Base-by-base conservation (phyloP, 2,797 vertebrate species). In the Chloroceryle amazona region DNA sequence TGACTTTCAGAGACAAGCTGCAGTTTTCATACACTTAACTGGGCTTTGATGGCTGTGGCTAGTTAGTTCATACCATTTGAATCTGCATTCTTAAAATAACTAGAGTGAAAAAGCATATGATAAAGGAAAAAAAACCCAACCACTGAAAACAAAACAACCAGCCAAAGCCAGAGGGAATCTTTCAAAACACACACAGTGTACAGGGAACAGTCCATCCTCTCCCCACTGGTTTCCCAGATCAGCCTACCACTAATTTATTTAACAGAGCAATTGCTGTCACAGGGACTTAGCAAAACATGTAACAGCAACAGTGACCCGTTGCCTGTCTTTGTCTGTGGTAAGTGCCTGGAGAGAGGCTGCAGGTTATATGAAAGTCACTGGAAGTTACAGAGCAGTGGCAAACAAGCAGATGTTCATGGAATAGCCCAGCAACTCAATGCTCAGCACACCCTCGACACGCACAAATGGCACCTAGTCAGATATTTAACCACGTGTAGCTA, bases 281-380 rank as follows among this genome's bases (percentile, higher is more conserved):
- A 55, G 29, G 55, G n/a, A 67, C 51, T 63, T n/a, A 25, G 66
- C 16, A 29, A 61, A 52, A 26, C 47, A 16, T 3, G 9, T 14
- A 68, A n/a, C 25, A 62, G 55, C 31, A 31, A 3, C 39, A 21
- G 68, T 28, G 29, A n/a, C 33, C 39, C 25, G 29, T 5, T 70
- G 46, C 29, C 61, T 10, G 37, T 17, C 55, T 16, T 6, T 23
- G 39, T 6, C 67, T 55, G 68, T 3, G 63, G 73, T 20, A 28
- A 91, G n/a, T 4, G 76, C 81, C 87, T 75, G 67, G 58, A 47
- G 81, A 90, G 66, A 82, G 49, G 81, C 76, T 93, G 76, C 62
- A 67, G 90, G 76, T 65, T 46, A 14, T 12, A n/a, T 62, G 58
- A 25, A 61, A 57, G 46, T 12, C 39, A 31, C 35, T 14, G 68